Conservation (phyloP, 64 coral and sea anemone genomes). For the Trachythela sp. region DNA sequence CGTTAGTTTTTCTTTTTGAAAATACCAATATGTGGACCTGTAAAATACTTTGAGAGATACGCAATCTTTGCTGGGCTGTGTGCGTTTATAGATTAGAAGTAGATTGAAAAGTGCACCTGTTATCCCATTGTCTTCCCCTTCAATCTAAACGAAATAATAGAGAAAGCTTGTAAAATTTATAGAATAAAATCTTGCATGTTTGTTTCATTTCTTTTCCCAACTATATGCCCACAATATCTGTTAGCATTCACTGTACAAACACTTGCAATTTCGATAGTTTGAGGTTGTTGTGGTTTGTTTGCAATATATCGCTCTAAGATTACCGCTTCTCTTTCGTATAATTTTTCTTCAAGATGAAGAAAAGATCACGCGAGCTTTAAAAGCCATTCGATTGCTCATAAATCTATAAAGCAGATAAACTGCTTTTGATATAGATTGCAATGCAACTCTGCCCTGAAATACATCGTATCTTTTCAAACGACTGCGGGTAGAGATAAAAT, state of each 20-base stretch:
- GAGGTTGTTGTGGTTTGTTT: background rate
- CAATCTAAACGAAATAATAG: background rate
- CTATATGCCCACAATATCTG: background rate
- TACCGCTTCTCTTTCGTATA: background rate
- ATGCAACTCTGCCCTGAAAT: background rate
- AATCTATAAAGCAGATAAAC: background rate
- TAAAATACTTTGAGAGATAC: constrained; percentile 19
- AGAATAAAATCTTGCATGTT: background rate
- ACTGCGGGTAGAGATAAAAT: background rate
- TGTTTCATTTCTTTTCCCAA: background rate
- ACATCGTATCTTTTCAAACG: background rate
- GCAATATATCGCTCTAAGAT: background rate
- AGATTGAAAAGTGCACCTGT: constrained; percentile 27
- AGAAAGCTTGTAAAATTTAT: background rate
- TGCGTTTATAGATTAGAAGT: constrained; percentile 12
- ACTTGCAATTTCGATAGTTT: background rate
- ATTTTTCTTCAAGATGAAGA: background rate
- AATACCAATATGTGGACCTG: constrained; percentile 23
- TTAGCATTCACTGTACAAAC: background rate
- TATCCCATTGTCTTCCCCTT: constrained; percentile 10
- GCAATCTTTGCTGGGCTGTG: constrained; percentile 23
- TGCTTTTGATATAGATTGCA: background rate
- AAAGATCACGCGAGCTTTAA: background rate
- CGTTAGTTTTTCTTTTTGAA: constrained; percentile 29
- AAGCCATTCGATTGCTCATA: background rate